Evolutionary conservation across 2,888 invertebrate genomes (phyloP).

Genomic region (Gasteruption jaculator): DNA sequence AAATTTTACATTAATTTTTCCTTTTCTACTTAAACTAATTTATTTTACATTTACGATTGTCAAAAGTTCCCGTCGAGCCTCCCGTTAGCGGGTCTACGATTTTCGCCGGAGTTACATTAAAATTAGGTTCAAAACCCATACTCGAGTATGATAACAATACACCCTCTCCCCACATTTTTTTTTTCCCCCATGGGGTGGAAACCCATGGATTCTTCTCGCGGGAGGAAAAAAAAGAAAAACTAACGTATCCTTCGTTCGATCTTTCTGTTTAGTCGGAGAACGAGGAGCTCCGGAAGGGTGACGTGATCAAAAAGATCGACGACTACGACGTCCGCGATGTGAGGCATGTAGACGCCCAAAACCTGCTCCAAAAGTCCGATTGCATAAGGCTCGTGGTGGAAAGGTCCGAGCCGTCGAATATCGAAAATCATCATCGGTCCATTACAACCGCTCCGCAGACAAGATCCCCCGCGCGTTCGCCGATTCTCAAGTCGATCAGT

Average conservation of each 20-base stretch:
- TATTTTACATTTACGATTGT: too few species aligned
- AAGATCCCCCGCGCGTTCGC: too few species aligned
- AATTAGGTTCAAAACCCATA: too few species aligned
- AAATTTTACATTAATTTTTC: too few species aligned
- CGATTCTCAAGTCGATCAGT: constrained; percentile 36
- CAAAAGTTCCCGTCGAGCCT: too few species aligned
- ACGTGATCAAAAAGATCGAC: constrained; percentile 85
- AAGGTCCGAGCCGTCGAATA: constrained; percentile 58
- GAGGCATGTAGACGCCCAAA: constrained; percentile 88
- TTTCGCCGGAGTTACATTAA: too few species aligned
- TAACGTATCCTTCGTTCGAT: constrained; percentile 1
- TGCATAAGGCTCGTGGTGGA: constrained; percentile 77
- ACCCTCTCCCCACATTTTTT: too few species aligned
- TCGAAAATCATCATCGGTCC: too few species aligned
- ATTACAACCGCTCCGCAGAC: constrained; percentile 30
- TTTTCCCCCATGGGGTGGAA: too few species aligned
- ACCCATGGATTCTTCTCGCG: neutral
- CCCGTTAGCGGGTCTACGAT: too few species aligned
- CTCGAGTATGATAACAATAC: too few species aligned
- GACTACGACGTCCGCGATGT: constrained; percentile 84
- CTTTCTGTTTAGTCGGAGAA: constrained; percentile 67
- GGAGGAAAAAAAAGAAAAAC: neutral
- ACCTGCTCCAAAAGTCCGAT: constrained; percentile 77
- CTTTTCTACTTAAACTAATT: too few species aligned
- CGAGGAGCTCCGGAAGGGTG: constrained; percentile 80